phyloP scores from a whole-genome alignment of 2,797 vertebrate genomes.

The Ciconia nigra region DNA sequence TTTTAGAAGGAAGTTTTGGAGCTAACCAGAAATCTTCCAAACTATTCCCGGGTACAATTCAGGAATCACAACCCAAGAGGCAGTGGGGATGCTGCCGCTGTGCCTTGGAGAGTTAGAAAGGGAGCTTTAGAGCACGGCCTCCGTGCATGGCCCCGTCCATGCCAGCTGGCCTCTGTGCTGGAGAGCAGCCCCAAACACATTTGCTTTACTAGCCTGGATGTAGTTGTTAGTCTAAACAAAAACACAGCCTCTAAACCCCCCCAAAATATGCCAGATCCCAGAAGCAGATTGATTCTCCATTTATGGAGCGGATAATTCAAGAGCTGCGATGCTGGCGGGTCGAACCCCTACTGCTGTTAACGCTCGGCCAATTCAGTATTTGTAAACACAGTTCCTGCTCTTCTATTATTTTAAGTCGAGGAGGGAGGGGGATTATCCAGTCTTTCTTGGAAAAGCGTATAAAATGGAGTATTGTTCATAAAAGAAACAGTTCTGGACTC shows the following conservation, averaged over 20 bases:
- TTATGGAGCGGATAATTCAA: background rate
- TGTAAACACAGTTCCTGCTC: background rate
- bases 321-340: background rate
- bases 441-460: background rate
- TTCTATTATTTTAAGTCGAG: background rate
- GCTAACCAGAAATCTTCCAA: background rate
- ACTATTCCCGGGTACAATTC: accelerated
- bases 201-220: background rate
- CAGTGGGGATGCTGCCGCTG: background rate
- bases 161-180: background rate
- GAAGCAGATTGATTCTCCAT: background rate
- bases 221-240: background rate
- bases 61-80: background rate
- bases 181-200: background rate
- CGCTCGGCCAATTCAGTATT: background rate
- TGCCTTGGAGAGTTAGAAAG: background rate
- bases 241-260: background rate
- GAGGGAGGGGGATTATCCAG: background rate
- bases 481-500: background rate
- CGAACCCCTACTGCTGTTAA: background rate
- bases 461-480: background rate
- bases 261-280: background rate
- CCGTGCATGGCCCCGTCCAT: accelerated
- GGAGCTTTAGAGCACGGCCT: background rate
- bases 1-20: background rate